A percentile compares a stretch with the other conserved stretches of the same genome.
Conservation (phyloP, 1,140 invertebrate species). For the Helicoverpa zea region DNA sequence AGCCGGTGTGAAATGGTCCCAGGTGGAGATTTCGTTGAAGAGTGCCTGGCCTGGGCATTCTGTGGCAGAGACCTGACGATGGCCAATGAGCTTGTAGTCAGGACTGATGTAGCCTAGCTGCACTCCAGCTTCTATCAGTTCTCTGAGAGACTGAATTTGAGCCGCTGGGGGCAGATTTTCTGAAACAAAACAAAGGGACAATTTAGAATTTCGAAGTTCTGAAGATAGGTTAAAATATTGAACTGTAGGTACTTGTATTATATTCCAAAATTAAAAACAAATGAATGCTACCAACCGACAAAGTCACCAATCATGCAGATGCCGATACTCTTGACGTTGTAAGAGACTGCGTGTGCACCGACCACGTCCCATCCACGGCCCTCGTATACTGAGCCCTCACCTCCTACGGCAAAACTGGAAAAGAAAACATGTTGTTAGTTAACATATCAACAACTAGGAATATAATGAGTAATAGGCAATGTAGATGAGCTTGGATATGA, state of each 20-base stretch:
- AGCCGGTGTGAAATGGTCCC: conserved; percentile 54
- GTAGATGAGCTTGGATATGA: no score
- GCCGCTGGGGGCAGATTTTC: conserved; percentile 77
- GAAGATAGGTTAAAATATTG: neutral
- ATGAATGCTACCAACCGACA: conserved; percentile 77
- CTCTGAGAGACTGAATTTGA: conserved; percentile 84
- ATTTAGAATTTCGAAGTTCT: neutral
- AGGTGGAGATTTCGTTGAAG: conserved; percentile 66
- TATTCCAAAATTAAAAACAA: neutral
- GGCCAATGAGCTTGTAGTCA: conserved; percentile 88
- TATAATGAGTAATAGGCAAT: no score
- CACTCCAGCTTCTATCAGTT: conserved; percentile 87
- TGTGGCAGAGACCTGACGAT: conserved; percentile 88
- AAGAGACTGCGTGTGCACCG: conserved; percentile 91
- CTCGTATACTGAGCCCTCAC: conserved; percentile 92
- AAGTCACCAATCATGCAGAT: conserved; percentile 91
- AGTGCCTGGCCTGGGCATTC: conserved; percentile 88
- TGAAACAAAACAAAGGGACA: conserved; percentile 60
- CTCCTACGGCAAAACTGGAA: conserved; percentile 91
- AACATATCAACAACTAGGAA: no score
- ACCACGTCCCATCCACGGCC: conserved; percentile 91
- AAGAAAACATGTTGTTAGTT: conserved; percentile 14
- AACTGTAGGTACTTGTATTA: no score
- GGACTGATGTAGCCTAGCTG: conserved; percentile 81
- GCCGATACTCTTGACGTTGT: conserved; percentile 91